Conservation (phyloP, 1,140 invertebrate genomes). For the Megalonaias nervosa region DNA sequence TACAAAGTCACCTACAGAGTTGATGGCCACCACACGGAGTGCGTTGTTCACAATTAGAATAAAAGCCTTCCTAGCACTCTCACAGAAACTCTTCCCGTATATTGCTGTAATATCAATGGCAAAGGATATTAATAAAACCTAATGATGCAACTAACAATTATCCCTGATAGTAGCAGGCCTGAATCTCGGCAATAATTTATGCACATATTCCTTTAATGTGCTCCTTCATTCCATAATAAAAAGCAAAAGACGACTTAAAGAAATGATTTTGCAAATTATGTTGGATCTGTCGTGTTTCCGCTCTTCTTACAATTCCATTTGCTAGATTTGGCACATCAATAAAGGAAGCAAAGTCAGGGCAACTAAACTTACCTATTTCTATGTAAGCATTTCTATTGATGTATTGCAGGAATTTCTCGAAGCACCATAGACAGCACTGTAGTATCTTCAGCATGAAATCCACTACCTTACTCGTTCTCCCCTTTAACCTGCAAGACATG, state of each 20-base stretch:
- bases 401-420: slow-evolving; percentile 91
- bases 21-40: slow-evolving; percentile 90
- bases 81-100: slow-evolving; percentile 81
- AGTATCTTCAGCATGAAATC: slow-evolving; percentile 86
- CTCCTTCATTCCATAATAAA: background rate
- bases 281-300: background rate
- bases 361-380: slow-evolving; percentile 79
- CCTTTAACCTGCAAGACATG: slow-evolving; percentile 74
- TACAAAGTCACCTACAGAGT: slow-evolving; percentile 94
- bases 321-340: background rate
- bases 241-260: background rate
- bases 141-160: background rate
- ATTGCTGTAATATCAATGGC: slow-evolving; percentile 75
- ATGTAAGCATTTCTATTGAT: slow-evolving; percentile 95
- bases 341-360: background rate
- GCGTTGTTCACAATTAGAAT: slow-evolving; percentile 77
- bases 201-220: too few species aligned
- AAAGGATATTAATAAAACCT: background rate
- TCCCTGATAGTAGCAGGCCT: too few species aligned
- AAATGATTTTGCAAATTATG: background rate
- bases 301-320: background rate
- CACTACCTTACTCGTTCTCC: slow-evolving; percentile 68
- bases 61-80: slow-evolving; percentile 75
- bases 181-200: too few species aligned
- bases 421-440: slow-evolving; percentile 88